Base-by-base conservation (phyloP, 2,888 invertebrate genomes). In the Cataglyphis albicans region DNA sequence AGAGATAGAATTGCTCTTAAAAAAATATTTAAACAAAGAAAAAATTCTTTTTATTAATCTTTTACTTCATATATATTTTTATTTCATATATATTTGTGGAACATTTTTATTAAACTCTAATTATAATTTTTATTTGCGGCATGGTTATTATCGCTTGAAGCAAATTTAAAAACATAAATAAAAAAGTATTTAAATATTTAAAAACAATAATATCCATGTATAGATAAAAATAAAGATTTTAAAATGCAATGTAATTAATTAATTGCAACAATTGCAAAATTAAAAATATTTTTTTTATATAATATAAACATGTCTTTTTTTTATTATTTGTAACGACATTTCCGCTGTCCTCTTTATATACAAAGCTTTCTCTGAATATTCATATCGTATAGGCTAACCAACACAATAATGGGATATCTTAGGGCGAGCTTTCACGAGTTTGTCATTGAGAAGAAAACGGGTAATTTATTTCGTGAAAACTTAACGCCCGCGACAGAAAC, bases 321-420 rank as follows among this genome's bases (percentile, higher is more conserved):
- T 25, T 25, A 38, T 7, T 38, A 9, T 52, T 25, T 25, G 15
- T 44, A 48, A 35, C 21, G 12, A 75, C 18, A 6, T 64, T 21
- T 48, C 7, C 32, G 9, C 38, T 52, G 21, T 52, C 4, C 18
- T 73, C 29, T 81, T 73, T 52, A 15, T 35, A 38, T 15, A 21
- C n/a, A n/a, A 48, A n/a, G 35, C 35, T 61, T 32, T 65, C 81
- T 82, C 44, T 59, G 32, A 48, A 57, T 59, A 65, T 74, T 68
- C 32, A 64, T 65, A 48, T 59, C 35, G 80, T 74, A 85, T 83
- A 86, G 88, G 88, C 81, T 83, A 70, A 85, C 61, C 64, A 73
- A 57, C 68, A 64, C 59, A 81, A 83, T 67, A 29, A 18, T 35
- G 35, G 63, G 83, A 83, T 88, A 81, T 76, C 68, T 21, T 9